Evolutionary conservation across 2,797 vertebrate species (phyloP), one percentile per base, ranked within the genome.

Genomic region (Darevskia nairensis): DNA sequence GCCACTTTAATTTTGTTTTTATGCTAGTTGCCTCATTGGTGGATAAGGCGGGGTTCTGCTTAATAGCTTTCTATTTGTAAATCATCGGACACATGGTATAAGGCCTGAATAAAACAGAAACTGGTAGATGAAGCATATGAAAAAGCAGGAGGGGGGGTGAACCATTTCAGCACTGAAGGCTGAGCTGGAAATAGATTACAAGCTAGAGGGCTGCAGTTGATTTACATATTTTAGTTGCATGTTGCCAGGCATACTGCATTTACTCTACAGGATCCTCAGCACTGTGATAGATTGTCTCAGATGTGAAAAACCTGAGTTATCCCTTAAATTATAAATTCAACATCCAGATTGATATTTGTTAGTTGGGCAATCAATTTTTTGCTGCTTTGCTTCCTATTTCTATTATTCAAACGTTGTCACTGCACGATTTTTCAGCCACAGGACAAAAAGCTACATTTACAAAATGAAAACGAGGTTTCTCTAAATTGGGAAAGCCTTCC

Each of bases 181-280:
- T 81, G 68, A 29, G 41, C 69, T 85, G 41, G 32, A 81, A 89
- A 80, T 68, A 55, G n/a, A 80, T 74, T 81, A 75, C 55, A 85
- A 80, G 41, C 69, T 50, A 21, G 83, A n/a, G 17, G 59, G 71
- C 55, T 66, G 59, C 25, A 75, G 44, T n/a, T 81, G n/a, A 85
- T 85, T 85, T 80, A 21, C 68, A 74, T 80, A 75, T 80, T 89
- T 88, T 19, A 80, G 50, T 72, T 88, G 55, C 79, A 82, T 75
- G 25, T 44, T 87, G 78, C 69, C 71, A 87, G 71, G 44, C n/a
- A n/a, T 64, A 76, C 77, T 80, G 55, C 77, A 25, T 83, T 55
- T 61, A 69, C 71, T 85, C 35, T 89, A 66, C 39, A 85, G 76
- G 44, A 66, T 74, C 29, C 23, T 15, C 2, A 15, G 59, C 17